These are phyloP conservation scores for Dioctria linearis DNA, from an alignment of 2,888 invertebrate genomes.

Conservation along the genomic window DNA sequence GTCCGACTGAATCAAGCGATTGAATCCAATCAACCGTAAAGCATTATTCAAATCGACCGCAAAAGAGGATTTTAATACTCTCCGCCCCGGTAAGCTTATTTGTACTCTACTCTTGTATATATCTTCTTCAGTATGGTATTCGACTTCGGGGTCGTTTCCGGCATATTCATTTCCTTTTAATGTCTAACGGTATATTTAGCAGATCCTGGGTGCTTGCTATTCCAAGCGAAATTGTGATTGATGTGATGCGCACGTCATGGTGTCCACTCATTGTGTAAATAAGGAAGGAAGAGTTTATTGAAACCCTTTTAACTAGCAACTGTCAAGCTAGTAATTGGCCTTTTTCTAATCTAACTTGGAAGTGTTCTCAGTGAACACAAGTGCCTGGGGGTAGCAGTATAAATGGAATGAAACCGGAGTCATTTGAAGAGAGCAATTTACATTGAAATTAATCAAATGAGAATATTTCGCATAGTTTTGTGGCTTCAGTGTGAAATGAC, in stretches of 20 bases:
- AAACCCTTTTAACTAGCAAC: background rate
- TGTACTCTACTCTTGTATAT: constrained; percentile 20
- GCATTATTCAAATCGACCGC: constrained; percentile 53
- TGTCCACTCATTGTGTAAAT: background rate
- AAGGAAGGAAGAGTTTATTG: background rate
- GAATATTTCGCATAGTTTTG: too few species aligned
- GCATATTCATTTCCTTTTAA: constrained; percentile 41
- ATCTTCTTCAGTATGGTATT: constrained; percentile 37
- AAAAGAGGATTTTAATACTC: constrained; percentile 52
- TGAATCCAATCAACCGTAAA: constrained; percentile 51
- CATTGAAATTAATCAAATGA: too few species aligned
- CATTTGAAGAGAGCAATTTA: too few species aligned
- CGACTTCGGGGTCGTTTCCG: constrained; percentile 29
- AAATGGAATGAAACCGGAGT: too few species aligned
- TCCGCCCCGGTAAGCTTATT: constrained; percentile 20
- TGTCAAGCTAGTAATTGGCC: background rate
- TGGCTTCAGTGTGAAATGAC: too few species aligned
- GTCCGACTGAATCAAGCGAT: constrained; percentile 48
- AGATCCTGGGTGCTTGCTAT: background rate
- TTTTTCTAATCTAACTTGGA: too few species aligned
- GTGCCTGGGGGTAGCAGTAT: too few species aligned
- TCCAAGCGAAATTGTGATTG: constrained; percentile 35
- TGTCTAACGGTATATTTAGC: constrained; percentile 17
- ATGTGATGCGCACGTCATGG: constrained; percentile 38
- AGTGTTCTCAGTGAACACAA: too few species aligned